These are phyloP conservation scores for Turritopsis rubra DNA, from an alignment of 30 jellyfish, hydroid and myxozoan species.

Conservation along the genomic window DNA sequence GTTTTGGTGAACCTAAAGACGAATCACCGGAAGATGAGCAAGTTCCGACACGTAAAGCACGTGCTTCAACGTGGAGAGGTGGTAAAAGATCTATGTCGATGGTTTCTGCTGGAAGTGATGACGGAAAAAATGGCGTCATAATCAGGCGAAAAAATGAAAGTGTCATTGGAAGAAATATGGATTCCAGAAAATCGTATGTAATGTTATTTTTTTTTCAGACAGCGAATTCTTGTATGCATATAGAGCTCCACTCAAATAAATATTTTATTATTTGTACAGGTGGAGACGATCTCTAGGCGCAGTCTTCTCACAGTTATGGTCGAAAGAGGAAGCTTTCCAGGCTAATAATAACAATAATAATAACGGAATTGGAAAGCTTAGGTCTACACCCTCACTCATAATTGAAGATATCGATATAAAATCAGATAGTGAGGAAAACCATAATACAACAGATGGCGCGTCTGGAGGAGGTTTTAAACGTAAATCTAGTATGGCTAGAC, in stretches of 20 bases:
- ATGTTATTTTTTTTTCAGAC: not conserved
- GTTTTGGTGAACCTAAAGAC: constrained; percentile 40
- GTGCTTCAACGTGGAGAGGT: constrained; percentile 3
- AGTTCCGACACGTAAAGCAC: not conserved
- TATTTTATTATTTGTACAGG: constrained; percentile 25
- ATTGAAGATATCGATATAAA: constrained; percentile 3
- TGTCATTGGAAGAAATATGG: constrained; percentile 35
- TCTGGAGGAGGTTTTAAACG: constrained; percentile 5
- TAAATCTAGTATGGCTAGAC: constrained; percentile 17
- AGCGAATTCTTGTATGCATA: not conserved
- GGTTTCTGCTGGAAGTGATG: constrained; percentile 22
- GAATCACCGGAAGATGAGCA: constrained; percentile 37
- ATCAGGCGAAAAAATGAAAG: not conserved
- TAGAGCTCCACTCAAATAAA: not conserved
- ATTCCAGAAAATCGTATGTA: constrained; percentile 66
- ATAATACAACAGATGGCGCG: not conserved
- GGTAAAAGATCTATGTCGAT: constrained; percentile 30
- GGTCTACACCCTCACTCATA: not conserved
- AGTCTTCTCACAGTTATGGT: constrained; percentile 79
- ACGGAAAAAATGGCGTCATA: constrained; percentile 10
- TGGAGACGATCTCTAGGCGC: constrained; percentile 93
- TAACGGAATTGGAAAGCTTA: not conserved
- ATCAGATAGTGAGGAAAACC: not conserved
- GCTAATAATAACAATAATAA: not conserved
- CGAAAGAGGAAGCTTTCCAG: constrained; percentile 59